phyloP scores from a whole-genome alignment of 2,888 invertebrate species.

The Masnerella sp. region DNA sequence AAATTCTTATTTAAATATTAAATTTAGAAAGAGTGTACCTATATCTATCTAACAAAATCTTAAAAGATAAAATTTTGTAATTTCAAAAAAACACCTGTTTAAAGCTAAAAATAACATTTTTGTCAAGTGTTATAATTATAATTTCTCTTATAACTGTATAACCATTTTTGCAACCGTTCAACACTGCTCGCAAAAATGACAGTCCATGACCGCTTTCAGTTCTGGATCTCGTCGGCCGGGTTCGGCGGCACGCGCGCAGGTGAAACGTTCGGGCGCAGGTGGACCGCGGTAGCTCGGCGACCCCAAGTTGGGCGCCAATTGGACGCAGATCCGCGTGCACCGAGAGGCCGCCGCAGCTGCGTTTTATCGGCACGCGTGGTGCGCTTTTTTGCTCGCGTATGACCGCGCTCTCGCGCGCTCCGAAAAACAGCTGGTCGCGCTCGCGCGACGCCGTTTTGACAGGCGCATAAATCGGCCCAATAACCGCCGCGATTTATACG shows the following conservation, averaged over 20 bases:
- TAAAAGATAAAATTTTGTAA: no score
- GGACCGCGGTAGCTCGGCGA: conserved; percentile 72
- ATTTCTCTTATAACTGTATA: no score
- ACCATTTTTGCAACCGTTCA: no score
- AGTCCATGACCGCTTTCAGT: conserved; percentile 13
- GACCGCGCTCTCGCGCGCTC: conserved; percentile 56
- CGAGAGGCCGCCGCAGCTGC: conserved; percentile 67
- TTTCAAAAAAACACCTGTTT: no score
- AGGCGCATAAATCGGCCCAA: conserved; percentile 44
- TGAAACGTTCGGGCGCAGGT: conserved; percentile 74
- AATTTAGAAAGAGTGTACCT: no score
- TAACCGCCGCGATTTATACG: conserved; percentile 43
- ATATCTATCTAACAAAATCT: no score
- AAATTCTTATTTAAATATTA: no score
- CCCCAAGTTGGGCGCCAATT: conserved; percentile 65
- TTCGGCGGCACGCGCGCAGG: conserved; percentile 70
- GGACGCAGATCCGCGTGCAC: conserved; percentile 56
- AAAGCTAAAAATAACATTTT: no score
- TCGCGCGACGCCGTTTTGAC: conserved; percentile 52
- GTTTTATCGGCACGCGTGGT: conserved; percentile 62
- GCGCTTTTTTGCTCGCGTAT: conserved; percentile 54
- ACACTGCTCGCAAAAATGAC: no score
- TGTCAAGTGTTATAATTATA: no score
- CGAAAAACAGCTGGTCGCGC: conserved; percentile 54
- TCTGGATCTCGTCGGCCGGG: conserved; percentile 21